These are phyloP conservation scores for Dasyurus viverrinus DNA, from an alignment of 2,113 vertebrate species.

Conservation along the genomic window DNA sequence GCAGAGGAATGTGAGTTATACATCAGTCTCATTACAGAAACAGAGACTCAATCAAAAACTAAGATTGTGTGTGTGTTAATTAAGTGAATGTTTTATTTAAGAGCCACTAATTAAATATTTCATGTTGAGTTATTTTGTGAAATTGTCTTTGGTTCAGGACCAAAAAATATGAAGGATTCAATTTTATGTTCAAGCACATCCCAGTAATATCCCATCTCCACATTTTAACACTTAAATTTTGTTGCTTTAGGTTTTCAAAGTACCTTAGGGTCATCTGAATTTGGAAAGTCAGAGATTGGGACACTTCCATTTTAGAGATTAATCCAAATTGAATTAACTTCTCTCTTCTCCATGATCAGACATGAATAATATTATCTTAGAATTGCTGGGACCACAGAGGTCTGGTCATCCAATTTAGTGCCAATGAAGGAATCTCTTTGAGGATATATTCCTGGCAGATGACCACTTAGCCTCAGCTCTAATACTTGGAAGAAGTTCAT, in stretches of 20 bases:
- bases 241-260: conserved; percentile 28
- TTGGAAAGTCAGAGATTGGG: not conserved
- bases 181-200: conserved; percentile 38
- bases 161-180: conserved; percentile 53
- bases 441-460: accelerated
- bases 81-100: conserved; percentile 52
- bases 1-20: not conserved
- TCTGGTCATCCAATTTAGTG: not conserved
- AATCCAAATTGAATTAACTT: not conserved
- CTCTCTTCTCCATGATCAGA: not conserved
- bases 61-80: conserved; percentile 45
- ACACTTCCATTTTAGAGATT: not conserved
- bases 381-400: not conserved
- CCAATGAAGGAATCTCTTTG: not conserved
- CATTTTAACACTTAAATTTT: conserved; percentile 41
- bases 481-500: not conserved
- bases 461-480: not conserved
- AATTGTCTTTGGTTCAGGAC: conserved; percentile 60
- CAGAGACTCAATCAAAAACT: not conserved
- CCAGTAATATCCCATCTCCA: not conserved
- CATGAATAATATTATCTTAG: not conserved
- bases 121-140: conserved; percentile 51
- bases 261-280: not conserved
- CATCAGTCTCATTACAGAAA: not conserved
- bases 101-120: conserved; percentile 67